Conservation (phyloP, 1,140 invertebrate species). For the Drosophila sulfurigaster region DNA sequence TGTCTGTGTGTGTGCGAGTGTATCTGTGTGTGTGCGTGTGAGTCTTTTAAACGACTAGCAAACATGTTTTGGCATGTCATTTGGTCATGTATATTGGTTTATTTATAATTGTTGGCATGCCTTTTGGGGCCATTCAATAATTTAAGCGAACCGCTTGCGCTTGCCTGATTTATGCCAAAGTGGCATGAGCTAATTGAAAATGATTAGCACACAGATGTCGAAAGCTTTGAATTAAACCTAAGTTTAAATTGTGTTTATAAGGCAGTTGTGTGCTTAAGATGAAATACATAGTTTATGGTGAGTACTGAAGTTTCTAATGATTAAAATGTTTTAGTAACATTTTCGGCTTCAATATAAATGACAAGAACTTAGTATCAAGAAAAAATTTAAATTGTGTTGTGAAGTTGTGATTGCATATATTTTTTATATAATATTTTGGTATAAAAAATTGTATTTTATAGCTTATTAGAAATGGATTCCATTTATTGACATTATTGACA, state of each 20-base stretch:
- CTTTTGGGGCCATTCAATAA: slow-evolving; percentile 40
- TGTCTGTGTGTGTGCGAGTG: slow-evolving; percentile 26
- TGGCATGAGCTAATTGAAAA: slow-evolving; percentile 24
- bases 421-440: too few species aligned
- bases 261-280: background rate
- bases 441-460: too few species aligned
- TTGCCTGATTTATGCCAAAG: slow-evolving; percentile 13
- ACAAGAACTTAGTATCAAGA: too few species aligned
- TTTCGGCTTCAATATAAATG: too few species aligned
- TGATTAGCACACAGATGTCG: background rate
- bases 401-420: too few species aligned
- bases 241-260: background rate
- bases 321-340: too few species aligned
- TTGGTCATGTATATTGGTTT: slow-evolving; percentile 55
- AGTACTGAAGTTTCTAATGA: too few species aligned
- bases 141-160: slow-evolving; percentile 27
- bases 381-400: too few species aligned
- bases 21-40: slow-evolving; percentile 22
- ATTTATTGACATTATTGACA: too few species aligned
- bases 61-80: slow-evolving; percentile 40
- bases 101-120: slow-evolving; percentile 59
- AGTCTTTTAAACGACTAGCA: slow-evolving; percentile 12
- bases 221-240: background rate
- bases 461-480: too few species aligned
- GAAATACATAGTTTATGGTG: too few species aligned